These are phyloP conservation scores for Drosophila vallismaia DNA, from an alignment of 2,888 invertebrate genomes.

Conservation along the genomic window DNA sequence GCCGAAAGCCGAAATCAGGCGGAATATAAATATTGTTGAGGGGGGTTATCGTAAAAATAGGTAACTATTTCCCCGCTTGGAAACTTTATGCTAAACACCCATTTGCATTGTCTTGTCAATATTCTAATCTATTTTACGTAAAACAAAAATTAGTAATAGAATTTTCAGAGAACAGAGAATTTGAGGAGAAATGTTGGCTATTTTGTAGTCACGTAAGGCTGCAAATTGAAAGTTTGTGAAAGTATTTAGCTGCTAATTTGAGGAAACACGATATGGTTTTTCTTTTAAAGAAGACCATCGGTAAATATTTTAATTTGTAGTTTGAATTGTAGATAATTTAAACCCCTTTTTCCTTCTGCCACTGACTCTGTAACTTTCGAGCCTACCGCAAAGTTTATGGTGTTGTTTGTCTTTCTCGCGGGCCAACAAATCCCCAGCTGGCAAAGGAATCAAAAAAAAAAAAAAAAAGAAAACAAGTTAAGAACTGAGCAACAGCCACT, in stretches of 20 bases:
- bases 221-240: neutral
- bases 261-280: neutral
- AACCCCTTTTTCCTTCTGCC: neutral
- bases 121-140: neutral
- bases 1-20: constrained; percentile 23
- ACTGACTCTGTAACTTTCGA: constrained; percentile 25
- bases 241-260: constrained; percentile 1
- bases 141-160: neutral
- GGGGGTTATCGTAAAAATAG: constrained; percentile 29
- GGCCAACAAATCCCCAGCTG: constrained; percentile 53
- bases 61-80: too few species aligned
- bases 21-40: constrained; percentile 29
- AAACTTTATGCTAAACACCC: constrained; percentile 6
- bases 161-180: neutral
- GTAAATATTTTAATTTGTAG: too few species aligned
- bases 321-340: too few species aligned
- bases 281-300: neutral
- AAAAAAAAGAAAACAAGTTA: constrained; percentile 11
- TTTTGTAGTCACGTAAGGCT: constrained; percentile 1
- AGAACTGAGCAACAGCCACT: constrained; percentile 31
- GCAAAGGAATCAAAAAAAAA: constrained; percentile 12
- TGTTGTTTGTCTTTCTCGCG: constrained; percentile 57
- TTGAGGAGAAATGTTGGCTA: neutral
- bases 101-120: neutral
- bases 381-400: constrained; percentile 69